These are phyloP conservation scores for Ophion obscuratus DNA, from an alignment of 2,888 invertebrate species.

Conservation along the genomic window DNA sequence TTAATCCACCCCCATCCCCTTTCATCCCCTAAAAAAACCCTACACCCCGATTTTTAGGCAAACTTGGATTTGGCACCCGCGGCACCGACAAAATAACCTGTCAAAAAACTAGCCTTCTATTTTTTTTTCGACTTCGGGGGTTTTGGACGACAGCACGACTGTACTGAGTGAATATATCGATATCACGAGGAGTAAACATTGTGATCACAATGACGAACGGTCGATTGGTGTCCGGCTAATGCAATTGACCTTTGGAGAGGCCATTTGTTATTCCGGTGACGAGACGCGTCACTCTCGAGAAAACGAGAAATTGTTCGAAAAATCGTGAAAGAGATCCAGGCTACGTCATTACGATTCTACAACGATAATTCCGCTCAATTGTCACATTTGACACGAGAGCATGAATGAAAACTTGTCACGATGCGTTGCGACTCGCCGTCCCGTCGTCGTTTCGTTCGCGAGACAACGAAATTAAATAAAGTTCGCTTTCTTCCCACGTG, in stretches of 20 bases:
- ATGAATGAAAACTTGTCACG: constrained; percentile 55
- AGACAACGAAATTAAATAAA: constrained; percentile 73
- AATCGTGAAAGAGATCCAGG: not conserved
- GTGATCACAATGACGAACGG: not conserved
- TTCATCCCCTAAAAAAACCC: no score
- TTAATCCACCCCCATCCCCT: no score
- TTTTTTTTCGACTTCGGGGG: no score
- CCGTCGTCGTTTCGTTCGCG: constrained; percentile 50
- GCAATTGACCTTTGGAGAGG: not conserved
- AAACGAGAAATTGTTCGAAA: not conserved
- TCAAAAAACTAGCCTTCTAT: no score
- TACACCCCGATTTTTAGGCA: no score
- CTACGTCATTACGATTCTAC: constrained; percentile 24
- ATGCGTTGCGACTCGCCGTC: constrained; percentile 24
- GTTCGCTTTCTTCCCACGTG: constrained; percentile 73
- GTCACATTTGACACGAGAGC: constrained; percentile 72
- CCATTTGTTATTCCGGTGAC: not conserved
- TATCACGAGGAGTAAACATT: not conserved
- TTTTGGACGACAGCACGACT: no score
- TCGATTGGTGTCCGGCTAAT: not conserved
- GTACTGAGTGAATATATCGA: not conserved
- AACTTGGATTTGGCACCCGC: no score
- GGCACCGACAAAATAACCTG: no score
- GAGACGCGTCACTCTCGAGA: not conserved
- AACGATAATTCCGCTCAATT: constrained; percentile 68